Percentiles rank a stretch among this genome's conserved stretches.
phyloP scores from a whole-genome alignment of 2,888 invertebrate genomes.

The Leptinotarsa peninsularis region DNA sequence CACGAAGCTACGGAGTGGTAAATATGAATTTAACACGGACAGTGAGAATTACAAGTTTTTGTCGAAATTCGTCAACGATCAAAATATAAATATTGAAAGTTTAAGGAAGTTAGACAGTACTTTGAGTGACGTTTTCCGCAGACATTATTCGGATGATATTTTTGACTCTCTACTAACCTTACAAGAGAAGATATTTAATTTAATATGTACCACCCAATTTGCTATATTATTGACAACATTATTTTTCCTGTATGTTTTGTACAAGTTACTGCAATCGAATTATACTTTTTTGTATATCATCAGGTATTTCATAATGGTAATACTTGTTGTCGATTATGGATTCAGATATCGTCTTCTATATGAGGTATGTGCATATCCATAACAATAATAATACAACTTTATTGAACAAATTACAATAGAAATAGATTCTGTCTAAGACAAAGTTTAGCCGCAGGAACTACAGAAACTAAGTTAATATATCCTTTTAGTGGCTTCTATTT shows the following conservation, averaged over 20 bases:
- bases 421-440: not conserved
- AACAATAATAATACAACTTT: not conserved
- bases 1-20: slow-evolving; percentile 36
- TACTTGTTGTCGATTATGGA: slow-evolving; percentile 49
- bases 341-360: slow-evolving; percentile 44
- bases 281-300: slow-evolving; percentile 46
- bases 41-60: slow-evolving; percentile 45
- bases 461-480: too few relatives aligned
- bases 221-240: slow-evolving; percentile 38
- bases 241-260: slow-evolving; percentile 41
- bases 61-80: slow-evolving; percentile 37
- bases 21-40: slow-evolving; percentile 41
- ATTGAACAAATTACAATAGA: too few relatives aligned
- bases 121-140: slow-evolving; percentile 46
- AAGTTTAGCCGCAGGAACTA: not conserved
- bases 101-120: slow-evolving; percentile 48
- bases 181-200: slow-evolving; percentile 37
- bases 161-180: slow-evolving; percentile 36
- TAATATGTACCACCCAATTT: slow-evolving; percentile 40
- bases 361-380: slow-evolving; percentile 45
- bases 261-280: slow-evolving; percentile 45
- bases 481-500: too few relatives aligned
- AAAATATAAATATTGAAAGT: slow-evolving; percentile 37
- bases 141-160: slow-evolving; percentile 36
- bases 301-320: slow-evolving; percentile 43